Evolutionary conservation across 2,113 vertebrate species (phyloP).

Genomic region (Leiothrix lutea): DNA sequence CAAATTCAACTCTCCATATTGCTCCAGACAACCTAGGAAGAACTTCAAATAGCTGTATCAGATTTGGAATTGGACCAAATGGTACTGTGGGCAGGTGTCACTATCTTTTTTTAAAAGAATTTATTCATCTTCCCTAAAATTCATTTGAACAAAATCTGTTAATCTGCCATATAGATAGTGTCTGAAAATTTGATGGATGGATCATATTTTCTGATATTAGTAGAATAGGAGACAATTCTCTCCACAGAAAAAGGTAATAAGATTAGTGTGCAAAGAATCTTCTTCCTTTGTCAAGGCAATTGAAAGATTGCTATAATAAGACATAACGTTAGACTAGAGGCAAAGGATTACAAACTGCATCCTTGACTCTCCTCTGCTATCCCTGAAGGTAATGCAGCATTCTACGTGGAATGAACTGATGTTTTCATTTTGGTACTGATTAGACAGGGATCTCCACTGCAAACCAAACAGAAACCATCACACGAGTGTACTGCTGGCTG

Average conservation of each 20-base stretch:
- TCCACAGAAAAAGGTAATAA: neutral
- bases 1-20: neutral
- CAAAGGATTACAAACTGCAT: neutral
- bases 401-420: neutral
- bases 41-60: neutral
- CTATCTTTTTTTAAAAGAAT: neutral
- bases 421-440: neutral
- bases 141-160: slow-evolving; percentile 1
- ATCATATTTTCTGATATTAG: neutral
- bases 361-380: neutral
- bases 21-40: neutral
- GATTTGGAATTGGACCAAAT: neutral
- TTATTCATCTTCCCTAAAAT: neutral
- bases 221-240: neutral
- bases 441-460: neutral
- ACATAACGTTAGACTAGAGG: neutral
- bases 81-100: neutral
- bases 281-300: neutral
- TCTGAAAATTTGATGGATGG: neutral
- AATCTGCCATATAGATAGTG: neutral
- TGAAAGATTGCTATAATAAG: neutral
- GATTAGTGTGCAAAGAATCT: neutral
- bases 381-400: neutral
- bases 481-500: neutral
- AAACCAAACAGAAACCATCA: neutral